Conservation (phyloP, 2,888 invertebrate genomes). For the Caenorhabditis imperialis region DNA sequence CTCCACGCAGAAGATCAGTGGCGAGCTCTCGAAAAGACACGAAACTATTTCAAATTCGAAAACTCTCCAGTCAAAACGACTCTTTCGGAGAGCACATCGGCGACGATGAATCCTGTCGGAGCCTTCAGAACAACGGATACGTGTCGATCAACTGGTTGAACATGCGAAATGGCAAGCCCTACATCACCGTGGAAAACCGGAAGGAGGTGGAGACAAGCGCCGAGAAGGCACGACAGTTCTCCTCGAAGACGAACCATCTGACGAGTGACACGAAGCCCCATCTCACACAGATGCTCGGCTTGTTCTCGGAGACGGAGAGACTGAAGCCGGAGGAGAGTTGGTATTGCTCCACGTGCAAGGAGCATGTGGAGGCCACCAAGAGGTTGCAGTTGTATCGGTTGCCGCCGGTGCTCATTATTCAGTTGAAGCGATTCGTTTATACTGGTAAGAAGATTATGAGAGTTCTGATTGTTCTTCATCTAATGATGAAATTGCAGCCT, state of each 20-base stretch:
- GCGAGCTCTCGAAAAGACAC: constrained; percentile 39
- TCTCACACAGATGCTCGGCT: constrained; percentile 68
- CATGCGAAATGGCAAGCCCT: constrained; percentile 78
- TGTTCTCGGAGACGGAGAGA: constrained; percentile 81
- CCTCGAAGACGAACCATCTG: constrained; percentile 6
- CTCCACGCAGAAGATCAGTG: constrained; percentile 51
- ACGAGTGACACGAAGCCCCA: constrained; percentile 32
- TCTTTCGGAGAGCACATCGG: constrained; percentile 36
- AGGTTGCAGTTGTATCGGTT: constrained; percentile 78
- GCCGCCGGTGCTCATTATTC: constrained; percentile 79
- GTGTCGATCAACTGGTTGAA: constrained; percentile 81
- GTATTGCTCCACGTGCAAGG: constrained; percentile 73
- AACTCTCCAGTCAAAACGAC: constrained; percentile 26
- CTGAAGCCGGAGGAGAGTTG: constrained; percentile 81
- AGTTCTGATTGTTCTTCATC: not conserved
- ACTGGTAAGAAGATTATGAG: constrained; percentile 62
- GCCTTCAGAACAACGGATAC: constrained; percentile 61
- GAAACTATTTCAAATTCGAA: constrained; percentile 57
- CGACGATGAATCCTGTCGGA: constrained; percentile 47
- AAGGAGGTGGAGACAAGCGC: constrained; percentile 24
- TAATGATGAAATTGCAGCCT: constrained; percentile 13
- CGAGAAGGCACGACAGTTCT: constrained; percentile 24
- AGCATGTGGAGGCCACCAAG: constrained; percentile 79
- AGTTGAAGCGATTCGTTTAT: constrained; percentile 79
- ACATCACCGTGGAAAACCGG: constrained; percentile 78